Conservation (phyloP, 1,140 invertebrate species). For the Phenacoccus solenopsis region DNA sequence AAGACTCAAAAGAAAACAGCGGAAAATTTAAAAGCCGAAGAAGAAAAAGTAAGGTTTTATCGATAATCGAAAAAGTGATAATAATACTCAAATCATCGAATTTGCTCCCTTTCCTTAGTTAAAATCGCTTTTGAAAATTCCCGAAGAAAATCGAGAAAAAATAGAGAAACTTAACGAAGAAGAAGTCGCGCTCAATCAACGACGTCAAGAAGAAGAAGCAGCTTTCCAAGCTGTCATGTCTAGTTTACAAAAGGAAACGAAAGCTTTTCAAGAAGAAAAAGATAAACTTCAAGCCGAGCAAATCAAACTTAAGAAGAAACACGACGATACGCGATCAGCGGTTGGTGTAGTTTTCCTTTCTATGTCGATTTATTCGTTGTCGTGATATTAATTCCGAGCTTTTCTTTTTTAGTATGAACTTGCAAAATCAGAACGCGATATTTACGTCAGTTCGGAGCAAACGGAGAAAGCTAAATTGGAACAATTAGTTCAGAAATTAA, state of each 20-base stretch:
- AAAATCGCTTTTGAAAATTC: slow-evolving; percentile 41
- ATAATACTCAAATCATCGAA: background rate
- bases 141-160: slow-evolving; percentile 48
- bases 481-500: slow-evolving; percentile 33
- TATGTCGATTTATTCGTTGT: slow-evolving; percentile 17
- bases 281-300: slow-evolving; percentile 50
- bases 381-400: background rate
- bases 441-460: slow-evolving; percentile 62
- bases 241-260: slow-evolving; percentile 35
- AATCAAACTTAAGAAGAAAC: slow-evolving; percentile 50
- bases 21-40: slow-evolving; percentile 38
- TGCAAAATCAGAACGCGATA: slow-evolving; percentile 66
- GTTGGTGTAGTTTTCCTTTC: slow-evolving; percentile 31
- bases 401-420: slow-evolving; percentile 45
- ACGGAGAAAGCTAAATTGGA: slow-evolving; percentile 47
- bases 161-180: slow-evolving; percentile 38
- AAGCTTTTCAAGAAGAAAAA: slow-evolving; percentile 46
- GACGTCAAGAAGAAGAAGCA: slow-evolving; percentile 39
- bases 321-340: slow-evolving; percentile 58
- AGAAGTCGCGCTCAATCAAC: slow-evolving; percentile 9
- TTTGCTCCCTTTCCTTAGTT: slow-evolving; percentile 29
- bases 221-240: slow-evolving; percentile 38
- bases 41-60: slow-evolving; percentile 26
- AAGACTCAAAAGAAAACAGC: slow-evolving; percentile 51
- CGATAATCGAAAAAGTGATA: background rate